These are phyloP conservation scores for Automeris io DNA, from an alignment of 2,888 invertebrate species.

Conservation along the genomic window DNA sequence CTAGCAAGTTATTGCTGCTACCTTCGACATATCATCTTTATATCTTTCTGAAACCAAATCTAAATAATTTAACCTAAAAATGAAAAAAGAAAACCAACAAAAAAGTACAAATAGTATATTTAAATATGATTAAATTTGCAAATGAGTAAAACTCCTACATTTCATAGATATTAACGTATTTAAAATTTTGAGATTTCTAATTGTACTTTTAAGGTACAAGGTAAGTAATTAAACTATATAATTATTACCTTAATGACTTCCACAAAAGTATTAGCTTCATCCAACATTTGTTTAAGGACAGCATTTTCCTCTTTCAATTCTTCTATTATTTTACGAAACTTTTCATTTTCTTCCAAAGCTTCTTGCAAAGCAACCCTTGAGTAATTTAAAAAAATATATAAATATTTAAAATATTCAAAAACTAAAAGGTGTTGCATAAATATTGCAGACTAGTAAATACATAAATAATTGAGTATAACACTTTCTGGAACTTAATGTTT, in stretches of 20 bases:
- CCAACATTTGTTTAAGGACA: conserved; percentile 83
- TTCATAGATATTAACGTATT: not conserved
- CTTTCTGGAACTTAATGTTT: not conserved
- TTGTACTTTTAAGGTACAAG: not conserved
- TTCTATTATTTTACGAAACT: conserved; percentile 66
- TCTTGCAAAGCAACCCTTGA: conserved; percentile 81
- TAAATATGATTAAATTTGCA: not conserved
- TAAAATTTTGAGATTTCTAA: not conserved
- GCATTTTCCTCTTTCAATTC: conserved; percentile 80
- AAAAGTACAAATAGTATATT: no score
- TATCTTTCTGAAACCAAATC: no score
- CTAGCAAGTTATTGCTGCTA: no score
- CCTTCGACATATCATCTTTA: no score
- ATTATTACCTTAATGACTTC: conserved; percentile 82
- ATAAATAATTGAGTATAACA: not conserved
- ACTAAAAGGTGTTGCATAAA: not conserved
- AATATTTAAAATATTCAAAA: not conserved
- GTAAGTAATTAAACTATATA: no score
- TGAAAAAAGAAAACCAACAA: no score
- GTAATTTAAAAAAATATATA: conserved; percentile 1
- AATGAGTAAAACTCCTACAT: not conserved
- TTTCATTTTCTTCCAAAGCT: conserved; percentile 83
- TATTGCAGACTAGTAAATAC: no score
- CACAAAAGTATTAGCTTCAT: conserved; percentile 84
- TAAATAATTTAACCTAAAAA: no score